Base-by-base conservation (phyloP, 2,888 invertebrate genomes). In the Onchidella celtica region DNA sequence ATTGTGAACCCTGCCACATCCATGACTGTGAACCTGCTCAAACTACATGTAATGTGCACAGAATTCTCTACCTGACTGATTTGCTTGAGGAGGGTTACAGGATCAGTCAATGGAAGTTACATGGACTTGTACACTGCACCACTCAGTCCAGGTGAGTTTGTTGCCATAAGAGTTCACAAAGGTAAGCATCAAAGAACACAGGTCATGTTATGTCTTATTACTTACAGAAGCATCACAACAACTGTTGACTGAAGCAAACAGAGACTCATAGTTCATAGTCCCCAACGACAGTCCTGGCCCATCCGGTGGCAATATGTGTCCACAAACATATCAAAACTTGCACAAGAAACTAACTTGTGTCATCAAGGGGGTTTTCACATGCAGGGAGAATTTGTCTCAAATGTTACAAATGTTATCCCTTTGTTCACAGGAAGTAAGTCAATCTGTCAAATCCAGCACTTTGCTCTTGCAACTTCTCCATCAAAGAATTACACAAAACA, bases 91-190 rank as follows among this genome's bases (percentile, higher is more conserved):
- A n/a, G n/a, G n/a, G n/a, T n/a, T n/a, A n/a, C n/a, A n/a, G n/a
- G n/a, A n/a, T n/a, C n/a, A n/a, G n/a, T n/a, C n/a, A n/a, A n/a
- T n/a, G n/a, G n/a, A n/a, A n/a, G n/a, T n/a, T n/a, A n/a, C n/a
- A n/a, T n/a, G n/a, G n/a, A n/a, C n/a, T n/a, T n/a, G n/a, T n/a
- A n/a, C n/a, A 73, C 73, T 59, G 61, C 21, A 73, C 36, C 36
- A 57, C 3, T 55, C 47, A 57, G 17, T 59, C 11, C 9, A 73
- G 34, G 36, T 36, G 72, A 59, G 72, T 34, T 6, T 0, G n/a
- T 73, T 34, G 34, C 27, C 24, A 61, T 14, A 73, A 61, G 2
- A 72, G n/a, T n/a, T n/a, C n/a, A 59, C 73, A 73, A 59, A 27
- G 59, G 36, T 61, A n/a, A 59, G 57, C 34, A 57, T 72, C 34